A percentile compares a stretch with the other conserved stretches of the same genome.
Conservation (phyloP, 2,113 vertebrate genomes). For the Peucedramus taeniatus region DNA sequence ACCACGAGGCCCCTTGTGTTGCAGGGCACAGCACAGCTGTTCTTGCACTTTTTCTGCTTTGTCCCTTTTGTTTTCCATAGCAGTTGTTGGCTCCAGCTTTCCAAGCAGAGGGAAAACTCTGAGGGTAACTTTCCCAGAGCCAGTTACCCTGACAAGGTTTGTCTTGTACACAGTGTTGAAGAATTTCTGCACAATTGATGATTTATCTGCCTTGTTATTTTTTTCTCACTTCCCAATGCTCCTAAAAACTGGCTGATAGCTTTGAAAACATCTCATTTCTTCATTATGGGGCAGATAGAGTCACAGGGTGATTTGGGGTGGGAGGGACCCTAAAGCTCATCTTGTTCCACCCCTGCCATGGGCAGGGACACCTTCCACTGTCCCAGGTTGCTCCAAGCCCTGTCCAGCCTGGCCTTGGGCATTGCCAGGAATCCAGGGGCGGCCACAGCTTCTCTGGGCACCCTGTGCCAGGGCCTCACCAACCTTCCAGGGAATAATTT, state of each 20-base stretch:
- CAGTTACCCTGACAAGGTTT: background rate
- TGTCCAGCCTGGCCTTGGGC: fast-evolving
- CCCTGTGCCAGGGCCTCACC: background rate
- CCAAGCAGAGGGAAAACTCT: background rate
- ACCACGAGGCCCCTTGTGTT: background rate
- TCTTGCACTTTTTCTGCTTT: background rate
- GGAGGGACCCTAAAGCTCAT: background rate
- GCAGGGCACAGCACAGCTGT: background rate
- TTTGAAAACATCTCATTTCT: background rate
- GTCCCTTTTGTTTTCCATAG: fast-evolving
- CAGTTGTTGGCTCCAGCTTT: background rate
- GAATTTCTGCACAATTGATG: background rate
- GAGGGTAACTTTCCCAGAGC: too few relatives aligned
- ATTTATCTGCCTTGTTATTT: background rate
- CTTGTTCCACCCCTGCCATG: fast-evolving
- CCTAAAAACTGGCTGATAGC: background rate
- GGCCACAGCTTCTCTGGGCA: background rate
- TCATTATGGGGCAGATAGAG: background rate
- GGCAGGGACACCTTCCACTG: background rate
- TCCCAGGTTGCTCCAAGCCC: background rate
- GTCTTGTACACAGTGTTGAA: background rate
- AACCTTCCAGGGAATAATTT: background rate
- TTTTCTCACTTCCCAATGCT: background rate
- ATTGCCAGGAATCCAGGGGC: background rate
- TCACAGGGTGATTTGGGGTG: background rate